phyloP scores from a whole-genome alignment of 2,113 vertebrate genomes.

The Cygnus buccinator region DNA sequence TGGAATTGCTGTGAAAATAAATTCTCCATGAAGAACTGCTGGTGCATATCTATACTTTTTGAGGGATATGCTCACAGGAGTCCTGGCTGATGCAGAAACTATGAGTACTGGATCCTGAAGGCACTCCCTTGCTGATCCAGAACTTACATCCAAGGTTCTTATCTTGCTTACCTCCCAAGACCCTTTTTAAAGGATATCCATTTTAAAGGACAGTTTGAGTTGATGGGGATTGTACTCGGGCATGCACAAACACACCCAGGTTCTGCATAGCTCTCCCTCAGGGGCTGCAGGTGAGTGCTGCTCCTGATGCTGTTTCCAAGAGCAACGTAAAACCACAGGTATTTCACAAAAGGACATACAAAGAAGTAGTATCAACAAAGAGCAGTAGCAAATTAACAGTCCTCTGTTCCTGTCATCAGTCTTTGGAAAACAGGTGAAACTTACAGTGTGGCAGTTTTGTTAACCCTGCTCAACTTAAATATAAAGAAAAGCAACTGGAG shows the following conservation, averaged over 20 bases:
- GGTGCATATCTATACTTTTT: not conserved
- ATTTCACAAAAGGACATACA: not conserved
- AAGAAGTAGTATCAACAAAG: not conserved
- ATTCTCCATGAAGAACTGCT: not conserved
- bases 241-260: accelerated
- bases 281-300: not conserved
- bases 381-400: not conserved
- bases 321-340: not conserved
- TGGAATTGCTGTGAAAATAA: not conserved
- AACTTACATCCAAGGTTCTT: not conserved
- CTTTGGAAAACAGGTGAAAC: not conserved
- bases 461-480: not conserved
- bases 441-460: not conserved
- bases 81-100: not conserved
- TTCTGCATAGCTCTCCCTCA: not conserved
- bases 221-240: not conserved
- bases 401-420: not conserved
- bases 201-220: not conserved
- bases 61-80: not conserved
- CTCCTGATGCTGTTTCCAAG: not conserved
- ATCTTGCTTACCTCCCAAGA: not conserved
- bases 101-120: not conserved
- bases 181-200: too few relatives aligned
- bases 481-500: not conserved
- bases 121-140: not conserved